A percentile compares a stretch with the other conserved stretches of the same genome.
Conservation (phyloP, 2,113 vertebrate species). For the Grantiella picta region DNA sequence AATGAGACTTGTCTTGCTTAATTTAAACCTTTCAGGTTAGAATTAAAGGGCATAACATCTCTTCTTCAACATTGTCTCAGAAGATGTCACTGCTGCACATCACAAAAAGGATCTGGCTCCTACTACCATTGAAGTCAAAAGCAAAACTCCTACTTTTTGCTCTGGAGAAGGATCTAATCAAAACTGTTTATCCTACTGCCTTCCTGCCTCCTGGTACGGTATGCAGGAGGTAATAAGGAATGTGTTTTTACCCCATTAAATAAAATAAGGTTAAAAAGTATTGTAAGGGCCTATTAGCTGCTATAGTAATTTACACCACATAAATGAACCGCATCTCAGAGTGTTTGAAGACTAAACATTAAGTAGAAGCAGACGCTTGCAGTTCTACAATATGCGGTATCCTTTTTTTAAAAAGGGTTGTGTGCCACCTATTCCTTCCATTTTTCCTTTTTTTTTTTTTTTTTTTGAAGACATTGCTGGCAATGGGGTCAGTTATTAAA, state of each 20-base stretch:
- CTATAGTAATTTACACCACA: background rate
- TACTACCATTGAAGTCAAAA: background rate
- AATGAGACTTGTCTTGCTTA: background rate
- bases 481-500: background rate
- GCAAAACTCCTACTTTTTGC: background rate
- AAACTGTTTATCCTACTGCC: background rate
- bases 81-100: background rate
- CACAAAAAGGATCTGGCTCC: background rate
- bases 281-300: background rate
- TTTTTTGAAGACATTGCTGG: background rate
- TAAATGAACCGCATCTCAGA: background rate
- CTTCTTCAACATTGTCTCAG: background rate
- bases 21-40: background rate
- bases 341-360: background rate
- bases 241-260: background rate
- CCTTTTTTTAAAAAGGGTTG: background rate
- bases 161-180: background rate
- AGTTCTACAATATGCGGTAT: background rate
- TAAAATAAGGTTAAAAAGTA: background rate
- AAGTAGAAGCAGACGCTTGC: background rate
- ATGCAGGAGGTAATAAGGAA: background rate
- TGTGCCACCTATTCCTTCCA: constrained; percentile 6
- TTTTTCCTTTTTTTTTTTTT: background rate
- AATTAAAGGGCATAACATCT: background rate
- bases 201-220: background rate